A percentile compares a stretch with the other conserved stretches of the same genome.
phyloP scores from a whole-genome alignment of 2,888 invertebrate genomes.

The Heliconius ethilla region DNA sequence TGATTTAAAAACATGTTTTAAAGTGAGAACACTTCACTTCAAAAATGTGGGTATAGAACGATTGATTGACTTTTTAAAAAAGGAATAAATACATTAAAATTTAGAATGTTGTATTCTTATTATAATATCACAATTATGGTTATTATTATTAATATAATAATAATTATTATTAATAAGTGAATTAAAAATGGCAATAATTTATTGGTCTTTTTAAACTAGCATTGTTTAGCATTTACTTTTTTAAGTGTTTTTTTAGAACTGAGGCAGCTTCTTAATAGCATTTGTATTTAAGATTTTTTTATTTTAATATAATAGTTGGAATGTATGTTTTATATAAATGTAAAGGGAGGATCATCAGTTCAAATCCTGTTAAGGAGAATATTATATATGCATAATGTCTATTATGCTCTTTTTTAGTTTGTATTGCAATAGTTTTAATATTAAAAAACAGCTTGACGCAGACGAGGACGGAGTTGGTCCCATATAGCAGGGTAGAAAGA shows the following conservation, averaged over 20 bases:
- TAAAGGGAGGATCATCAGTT: background rate
- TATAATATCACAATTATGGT: constrained; percentile 1
- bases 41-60: background rate
- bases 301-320: background rate
- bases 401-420: background rate
- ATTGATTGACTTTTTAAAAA: background rate
- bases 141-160: background rate
- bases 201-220: background rate
- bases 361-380: background rate
- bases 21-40: background rate
- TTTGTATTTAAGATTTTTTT: background rate
- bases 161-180: background rate
- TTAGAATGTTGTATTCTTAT: constrained; percentile 7
- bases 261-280: constrained; percentile 7
- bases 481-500: no score
- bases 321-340: background rate
- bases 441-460: no score
- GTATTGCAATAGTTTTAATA: no score
- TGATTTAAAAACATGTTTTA: background rate
- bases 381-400: background rate
- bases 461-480: no score
- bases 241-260: background rate
- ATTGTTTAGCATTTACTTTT: constrained; percentile 4
- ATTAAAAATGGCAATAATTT: constrained; percentile 13
- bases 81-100: background rate